phyloP scores from a whole-genome alignment of 2,888 invertebrate species.

The Cheilosia soror region DNA sequence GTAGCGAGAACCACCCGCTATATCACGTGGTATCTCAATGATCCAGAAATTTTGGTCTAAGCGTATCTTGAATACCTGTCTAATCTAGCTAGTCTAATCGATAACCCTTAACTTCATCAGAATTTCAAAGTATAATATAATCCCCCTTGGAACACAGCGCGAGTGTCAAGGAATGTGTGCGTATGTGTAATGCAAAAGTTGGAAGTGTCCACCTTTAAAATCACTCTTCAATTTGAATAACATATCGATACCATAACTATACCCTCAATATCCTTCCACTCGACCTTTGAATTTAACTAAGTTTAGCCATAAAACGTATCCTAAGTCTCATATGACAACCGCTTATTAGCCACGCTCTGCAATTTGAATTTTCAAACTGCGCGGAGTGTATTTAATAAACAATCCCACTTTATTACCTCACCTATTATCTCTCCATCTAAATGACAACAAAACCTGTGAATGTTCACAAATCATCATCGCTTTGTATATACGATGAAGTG shows the following conservation, averaged over 20 bases:
- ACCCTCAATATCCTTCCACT: neutral
- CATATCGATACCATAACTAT: neutral
- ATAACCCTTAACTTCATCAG: too few species aligned
- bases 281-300: neutral
- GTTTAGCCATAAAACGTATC: conserved; percentile 43
- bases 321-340: conserved; percentile 58
- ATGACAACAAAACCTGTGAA: conserved; percentile 75
- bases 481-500: conserved; percentile 44
- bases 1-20: too few species aligned
- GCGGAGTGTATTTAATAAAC: conserved; percentile 69
- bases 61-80: too few species aligned
- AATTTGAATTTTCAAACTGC: conserved; percentile 67
- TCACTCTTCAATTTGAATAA: neutral
- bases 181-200: too few species aligned
- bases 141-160: too few species aligned
- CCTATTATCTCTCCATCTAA: conserved; percentile 73
- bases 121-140: too few species aligned
- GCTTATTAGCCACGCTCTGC: conserved; percentile 69
- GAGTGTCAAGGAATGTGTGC: too few species aligned
- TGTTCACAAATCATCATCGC: conserved; percentile 75
- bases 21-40: too few species aligned
- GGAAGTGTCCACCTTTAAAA: neutral
- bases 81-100: too few species aligned
- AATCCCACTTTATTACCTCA: conserved; percentile 74
- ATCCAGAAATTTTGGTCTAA: too few species aligned